Percentiles rank a stretch among this genome's conserved stretches.
Evolutionary conservation across 2,797 vertebrate species (phyloP).

Genomic region (Pseudochromis fuscus): DNA sequence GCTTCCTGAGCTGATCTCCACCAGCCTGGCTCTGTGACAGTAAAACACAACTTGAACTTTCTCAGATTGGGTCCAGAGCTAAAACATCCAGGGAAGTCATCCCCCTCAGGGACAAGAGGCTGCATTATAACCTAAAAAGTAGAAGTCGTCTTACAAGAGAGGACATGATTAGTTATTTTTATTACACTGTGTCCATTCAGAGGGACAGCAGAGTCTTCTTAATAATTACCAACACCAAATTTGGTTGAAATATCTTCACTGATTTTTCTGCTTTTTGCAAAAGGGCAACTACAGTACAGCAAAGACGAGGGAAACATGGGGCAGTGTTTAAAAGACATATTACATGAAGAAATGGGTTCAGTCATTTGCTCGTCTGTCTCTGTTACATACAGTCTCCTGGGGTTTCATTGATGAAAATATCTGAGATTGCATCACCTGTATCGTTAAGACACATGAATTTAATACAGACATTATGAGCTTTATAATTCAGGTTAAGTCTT

Average conservation of each 20-base stretch:
- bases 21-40: constrained; percentile 47
- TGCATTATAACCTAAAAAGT: constrained; percentile 54
- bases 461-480: background rate
- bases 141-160: constrained; percentile 43
- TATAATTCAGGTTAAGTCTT: constrained; percentile 25
- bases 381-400: background rate
- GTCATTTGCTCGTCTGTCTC: constrained; percentile 9
- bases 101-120: constrained; percentile 32
- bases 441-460: constrained; percentile 16
- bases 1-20: constrained; percentile 20
- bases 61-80: constrained; percentile 41
- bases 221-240: constrained; percentile 25
- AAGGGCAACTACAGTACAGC: background rate
- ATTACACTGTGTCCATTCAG: constrained; percentile 27
- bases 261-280: constrained; percentile 5
- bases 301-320: background rate
- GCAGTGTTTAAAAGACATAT: constrained; percentile 24
- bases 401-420: constrained; percentile 10
- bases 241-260: constrained; percentile 2
- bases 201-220: background rate
- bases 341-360: constrained; percentile 17
- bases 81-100: constrained; percentile 49
- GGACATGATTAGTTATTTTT: constrained; percentile 50
- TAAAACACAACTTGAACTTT: constrained; percentile 34
- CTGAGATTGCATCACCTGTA: constrained; percentile 40